A percentile compares a stretch with the other conserved stretches of the same genome.
Evolutionary conservation across 1,140 invertebrate genomes (phyloP).

Genomic region (Diuraphis noxia): DNA sequence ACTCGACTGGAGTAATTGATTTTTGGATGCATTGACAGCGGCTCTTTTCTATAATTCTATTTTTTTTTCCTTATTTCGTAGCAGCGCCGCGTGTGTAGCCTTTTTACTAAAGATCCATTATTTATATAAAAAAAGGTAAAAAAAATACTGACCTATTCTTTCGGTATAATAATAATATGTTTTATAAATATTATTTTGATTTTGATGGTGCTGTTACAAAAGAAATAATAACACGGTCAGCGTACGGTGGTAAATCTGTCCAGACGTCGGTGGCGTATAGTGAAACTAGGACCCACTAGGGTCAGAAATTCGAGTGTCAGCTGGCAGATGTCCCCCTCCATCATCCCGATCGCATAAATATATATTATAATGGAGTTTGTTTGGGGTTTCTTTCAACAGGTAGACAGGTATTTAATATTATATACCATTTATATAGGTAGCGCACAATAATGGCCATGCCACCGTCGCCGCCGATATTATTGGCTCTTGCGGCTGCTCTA

Average conservation of each 20-base stretch:
- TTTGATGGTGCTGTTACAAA: slow-evolving; percentile 20
- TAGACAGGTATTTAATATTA: neutral
- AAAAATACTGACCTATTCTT: neutral
- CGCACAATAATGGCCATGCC: neutral
- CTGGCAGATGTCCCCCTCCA: slow-evolving; percentile 33
- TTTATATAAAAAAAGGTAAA: neutral
- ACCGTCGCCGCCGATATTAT: neutral
- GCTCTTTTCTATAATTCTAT: neutral
- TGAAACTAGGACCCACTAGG: neutral
- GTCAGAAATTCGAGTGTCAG: slow-evolving; percentile 43
- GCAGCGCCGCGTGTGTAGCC: neutral
- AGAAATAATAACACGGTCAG: slow-evolving; percentile 28
- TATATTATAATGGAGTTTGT: slow-evolving; percentile 17
- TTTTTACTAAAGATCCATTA: neutral
- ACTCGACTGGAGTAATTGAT: neutral
- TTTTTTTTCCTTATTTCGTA: neutral
- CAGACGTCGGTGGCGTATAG: neutral
- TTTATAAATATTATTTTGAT: slow-evolving; percentile 11
- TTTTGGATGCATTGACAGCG: neutral
- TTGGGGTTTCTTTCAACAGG: slow-evolving; percentile 38
- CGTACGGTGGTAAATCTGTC: slow-evolving; percentile 2
- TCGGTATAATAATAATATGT: neutral
- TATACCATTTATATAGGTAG: neutral
- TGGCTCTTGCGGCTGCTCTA: neutral
- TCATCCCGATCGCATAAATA: neutral